phyloP scores from a whole-genome alignment of 35 echinoderm and acorn worm genomes.

The Heliocidaris tuberculata region DNA sequence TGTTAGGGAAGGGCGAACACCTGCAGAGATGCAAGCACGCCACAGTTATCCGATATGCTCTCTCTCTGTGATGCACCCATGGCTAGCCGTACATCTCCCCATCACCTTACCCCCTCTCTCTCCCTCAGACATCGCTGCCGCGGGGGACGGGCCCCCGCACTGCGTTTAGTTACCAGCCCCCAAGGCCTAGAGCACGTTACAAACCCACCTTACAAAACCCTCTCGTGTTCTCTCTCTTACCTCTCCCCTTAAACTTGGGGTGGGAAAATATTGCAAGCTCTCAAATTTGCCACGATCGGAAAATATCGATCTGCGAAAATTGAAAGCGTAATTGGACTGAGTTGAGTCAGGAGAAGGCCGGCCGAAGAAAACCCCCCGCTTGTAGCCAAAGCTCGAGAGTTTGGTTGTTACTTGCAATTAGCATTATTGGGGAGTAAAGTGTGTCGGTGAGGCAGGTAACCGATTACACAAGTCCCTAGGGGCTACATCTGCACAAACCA shows the following conservation, averaged over 20 bases:
- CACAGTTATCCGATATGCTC: constrained; percentile 45
- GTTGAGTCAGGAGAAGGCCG: constrained; percentile 36
- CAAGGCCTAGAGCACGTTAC: not conserved
- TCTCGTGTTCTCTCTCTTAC: constrained; percentile 36
- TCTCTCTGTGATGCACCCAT: not conserved
- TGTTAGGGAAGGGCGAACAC: not conserved
- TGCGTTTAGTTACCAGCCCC: constrained; percentile 22
- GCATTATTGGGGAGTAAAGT: constrained; percentile 41
- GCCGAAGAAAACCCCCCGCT: not conserved
- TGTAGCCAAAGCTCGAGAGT: not conserved
- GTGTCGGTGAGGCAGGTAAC: constrained; percentile 14
- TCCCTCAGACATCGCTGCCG: constrained; percentile 37
- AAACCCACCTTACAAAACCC: constrained; percentile 48
- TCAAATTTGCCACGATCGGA: constrained; percentile 27
- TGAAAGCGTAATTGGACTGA: constrained; percentile 48
- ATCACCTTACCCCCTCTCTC: constrained; percentile 34
- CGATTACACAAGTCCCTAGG: constrained; percentile 44
- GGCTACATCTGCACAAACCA: constrained; percentile 34
- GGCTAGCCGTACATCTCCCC: not conserved
- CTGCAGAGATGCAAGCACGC: constrained; percentile 44
- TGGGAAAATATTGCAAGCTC: constrained; percentile 39
- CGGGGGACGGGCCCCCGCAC: constrained; percentile 44
- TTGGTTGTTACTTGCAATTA: constrained; percentile 50
- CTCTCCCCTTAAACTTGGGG: constrained; percentile 24
- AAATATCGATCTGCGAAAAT: constrained; percentile 41